Base-by-base conservation (phyloP, 2,888 invertebrate species). In the Lycia hirtaria region DNA sequence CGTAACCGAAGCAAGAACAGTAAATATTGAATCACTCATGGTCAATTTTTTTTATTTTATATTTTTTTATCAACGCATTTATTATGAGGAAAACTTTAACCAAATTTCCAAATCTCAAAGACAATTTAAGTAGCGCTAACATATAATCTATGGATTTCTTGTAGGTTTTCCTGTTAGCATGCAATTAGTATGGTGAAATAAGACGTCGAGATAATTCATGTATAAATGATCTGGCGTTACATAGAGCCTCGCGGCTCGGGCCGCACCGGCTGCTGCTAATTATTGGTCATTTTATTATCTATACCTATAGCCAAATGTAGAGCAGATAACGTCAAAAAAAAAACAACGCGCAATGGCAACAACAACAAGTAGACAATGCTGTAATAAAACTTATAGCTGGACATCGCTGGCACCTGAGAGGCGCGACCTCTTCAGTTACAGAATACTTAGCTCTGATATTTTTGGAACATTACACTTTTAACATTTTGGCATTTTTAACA, bases 1-100 rank as follows among this genome's bases (percentile, higher is more conserved):
- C 53, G 45, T 22, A 45, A 45, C 53, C 45, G 24, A 45, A 38
- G 30, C 17, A 24, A 45, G 22, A 17, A 20, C 35, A n/a, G 5
- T 4, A 26, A 14, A 6, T n/a, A 24, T n/a, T 10, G 17, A 9
- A 19, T 10, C 17, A 10, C 12, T 26, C 51, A 28, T 35, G 51
- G 51, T 5, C 43, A 35, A 9, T n/a, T 6, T 20, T 22, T 7
- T 20, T 7, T 17, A 38, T 38, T 12, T 38, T 20, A 20, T n/a
- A 14, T 32, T 7, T 4, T 1, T 1, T 3, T 26, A 3, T 9
- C 9, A 6, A 26, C 26, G n/a, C n/a, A n/a, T n/a, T n/a, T n/a
- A 26, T 9, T 26, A 4, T 6, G 26, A 26, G 26, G 26, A 4
- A 26, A 26, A 26, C 1, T 26, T 26, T 4, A 9, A 26, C 1